Base-by-base conservation (phyloP, 2,113 vertebrate genomes). In the Ophthalmolycus amberensis region DNA sequence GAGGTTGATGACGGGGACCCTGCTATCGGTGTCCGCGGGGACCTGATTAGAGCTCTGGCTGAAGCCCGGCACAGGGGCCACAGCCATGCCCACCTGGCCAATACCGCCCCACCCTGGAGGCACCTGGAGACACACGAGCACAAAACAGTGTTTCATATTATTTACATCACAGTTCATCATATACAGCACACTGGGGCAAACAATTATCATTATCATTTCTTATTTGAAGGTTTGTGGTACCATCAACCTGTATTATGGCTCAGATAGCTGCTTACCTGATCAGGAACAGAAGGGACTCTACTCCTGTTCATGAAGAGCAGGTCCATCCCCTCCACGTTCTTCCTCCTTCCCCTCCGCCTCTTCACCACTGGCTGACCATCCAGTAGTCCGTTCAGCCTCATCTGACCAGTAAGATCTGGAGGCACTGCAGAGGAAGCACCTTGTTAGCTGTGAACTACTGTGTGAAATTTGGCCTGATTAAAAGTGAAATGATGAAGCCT, bases 281-380 rank as follows among this genome's bases (percentile, higher is more conserved):
- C 97, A 64, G 95, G 86, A 60, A 62, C 78, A 50, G 79, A 64
- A 75, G 96, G 92, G 70, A 93, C 92, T 90, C 94, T 96, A 88
- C 84, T 97, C 92, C 86, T 96, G 80, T 97, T 99, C 93, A 97
- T 94, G 84, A 97, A 97, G 65, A 99, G 96, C 56, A 97, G 93
- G 92, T 99, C 97, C 91, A 97, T 95, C 32, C 97, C 97, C 88
- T 99, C 98, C 46, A 99, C 97, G 5, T 99, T 99, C 96, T 97
- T 99, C 85, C 97, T 97, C 82, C 98, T 95, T 69, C 98, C 98
- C 77, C 98, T 95, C 64, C 96, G 94, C 94, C 96, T 98, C 93
- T 99, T 99, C 46, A 97, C 91, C 34, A 96, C 78, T 11, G 98
- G 98, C 89, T 99, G 97, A 88, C 94, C 96, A 5, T 97, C 97